Evolutionary conservation across 2,113 vertebrate species (phyloP).

Genomic region (Alethe diademata): DNA sequence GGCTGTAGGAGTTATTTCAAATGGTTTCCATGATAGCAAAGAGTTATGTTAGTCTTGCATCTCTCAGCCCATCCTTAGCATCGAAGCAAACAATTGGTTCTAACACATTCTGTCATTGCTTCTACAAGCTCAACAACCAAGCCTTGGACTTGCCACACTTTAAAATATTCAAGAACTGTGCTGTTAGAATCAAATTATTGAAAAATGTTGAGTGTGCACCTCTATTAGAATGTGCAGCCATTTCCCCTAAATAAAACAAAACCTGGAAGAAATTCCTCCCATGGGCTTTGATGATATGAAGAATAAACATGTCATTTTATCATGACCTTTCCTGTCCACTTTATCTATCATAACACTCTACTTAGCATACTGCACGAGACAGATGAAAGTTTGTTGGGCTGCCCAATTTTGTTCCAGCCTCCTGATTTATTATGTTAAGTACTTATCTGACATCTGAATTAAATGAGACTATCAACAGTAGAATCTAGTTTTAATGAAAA

Average conservation of each 20-base stretch:
- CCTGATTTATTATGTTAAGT: neutral
- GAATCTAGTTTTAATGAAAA: neutral
- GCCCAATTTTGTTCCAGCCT: neutral
- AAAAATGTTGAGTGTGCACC: neutral
- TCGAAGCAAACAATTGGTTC: neutral
- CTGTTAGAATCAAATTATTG: neutral
- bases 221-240: neutral
- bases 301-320: neutral
- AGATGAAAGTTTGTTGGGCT: neutral
- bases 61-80: neutral
- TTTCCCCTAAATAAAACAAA: neutral
- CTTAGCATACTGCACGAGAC: neutral
- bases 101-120: neutral
- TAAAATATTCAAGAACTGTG: neutral
- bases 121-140: neutral
- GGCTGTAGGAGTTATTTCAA: neutral
- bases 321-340: neutral
- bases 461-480: neutral
- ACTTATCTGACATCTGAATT: neutral
- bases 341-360: neutral
- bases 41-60: neutral
- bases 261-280: neutral
- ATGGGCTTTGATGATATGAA: neutral
- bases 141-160: neutral
- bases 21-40: neutral